Percentiles rank a stretch among this genome's conserved stretches.
phyloP scores from a whole-genome alignment of 2,888 invertebrate species.

The Drosophila mimica region DNA sequence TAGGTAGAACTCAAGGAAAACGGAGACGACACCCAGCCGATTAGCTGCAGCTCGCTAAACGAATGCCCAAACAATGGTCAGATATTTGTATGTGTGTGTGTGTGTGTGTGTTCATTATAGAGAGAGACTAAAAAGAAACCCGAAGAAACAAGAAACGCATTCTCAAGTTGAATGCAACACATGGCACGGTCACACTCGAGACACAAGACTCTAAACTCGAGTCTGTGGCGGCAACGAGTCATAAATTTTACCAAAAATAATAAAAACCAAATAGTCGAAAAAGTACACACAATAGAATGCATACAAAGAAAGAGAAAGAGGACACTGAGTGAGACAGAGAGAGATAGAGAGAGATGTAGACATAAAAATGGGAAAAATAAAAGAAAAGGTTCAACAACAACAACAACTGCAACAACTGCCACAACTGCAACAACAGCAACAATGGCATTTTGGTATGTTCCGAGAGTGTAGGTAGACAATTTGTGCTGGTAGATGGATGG shows the following conservation, averaged over 20 bases:
- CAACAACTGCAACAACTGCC: background rate
- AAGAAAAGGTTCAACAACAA: conserved; percentile 52
- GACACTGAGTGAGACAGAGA: conserved; percentile 6
- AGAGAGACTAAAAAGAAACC: background rate
- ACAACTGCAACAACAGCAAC: conserved; percentile 6
- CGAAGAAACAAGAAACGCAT: conserved; percentile 68
- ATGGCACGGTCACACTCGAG: conserved; percentile 66
- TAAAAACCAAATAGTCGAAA: conserved; percentile 78
- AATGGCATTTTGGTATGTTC: conserved; percentile 59
- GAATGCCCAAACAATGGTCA: conserved; percentile 68
- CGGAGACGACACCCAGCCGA: conserved; percentile 26
- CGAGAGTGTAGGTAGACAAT: conserved; percentile 63
- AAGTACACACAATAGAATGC: conserved; percentile 45
- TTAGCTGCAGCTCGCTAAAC: conserved; percentile 65
- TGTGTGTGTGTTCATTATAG: background rate
- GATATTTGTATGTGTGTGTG: background rate
- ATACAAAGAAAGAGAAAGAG: conserved; percentile 2
- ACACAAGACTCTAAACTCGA: conserved; percentile 27
- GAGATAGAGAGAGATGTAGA: conserved; percentile 25
- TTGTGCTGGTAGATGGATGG: conserved; percentile 43
- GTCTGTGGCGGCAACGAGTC: conserved; percentile 59
- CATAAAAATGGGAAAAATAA: conserved; percentile 34
- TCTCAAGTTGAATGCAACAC: conserved; percentile 65
- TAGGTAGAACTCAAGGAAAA: conserved; percentile 43
- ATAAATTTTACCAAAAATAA: conserved; percentile 74